Evolutionary conservation across 2,888 invertebrate genomes (phyloP).

Genomic region (Tiliacea citrago): DNA sequence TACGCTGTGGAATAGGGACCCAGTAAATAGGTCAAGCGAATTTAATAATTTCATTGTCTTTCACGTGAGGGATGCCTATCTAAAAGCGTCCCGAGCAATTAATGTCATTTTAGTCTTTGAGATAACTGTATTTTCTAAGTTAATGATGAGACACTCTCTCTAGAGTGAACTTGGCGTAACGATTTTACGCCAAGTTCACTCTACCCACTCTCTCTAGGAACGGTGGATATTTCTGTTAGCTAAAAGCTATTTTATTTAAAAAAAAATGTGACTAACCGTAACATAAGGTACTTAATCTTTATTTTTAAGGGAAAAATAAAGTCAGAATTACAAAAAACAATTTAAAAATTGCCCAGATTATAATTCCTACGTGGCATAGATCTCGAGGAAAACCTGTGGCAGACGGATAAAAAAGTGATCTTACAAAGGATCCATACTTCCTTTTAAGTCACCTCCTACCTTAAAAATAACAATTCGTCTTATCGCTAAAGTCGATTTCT

Average conservation of each 20-base stretch:
- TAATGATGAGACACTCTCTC: conserved; percentile 39
- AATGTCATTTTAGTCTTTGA: conserved; percentile 65
- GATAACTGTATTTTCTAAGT: conserved; percentile 49
- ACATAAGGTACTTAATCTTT: background rate
- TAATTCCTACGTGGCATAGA: background rate
- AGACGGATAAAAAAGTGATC: background rate
- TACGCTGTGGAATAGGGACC: conserved; percentile 48
- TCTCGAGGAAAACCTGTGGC: background rate
- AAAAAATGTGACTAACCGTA: background rate
- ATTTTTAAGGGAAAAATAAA: background rate
- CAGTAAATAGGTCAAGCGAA: conserved; percentile 75
- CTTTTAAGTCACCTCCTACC: too few species aligned
- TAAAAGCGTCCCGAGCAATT: conserved; percentile 67
- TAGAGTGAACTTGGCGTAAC: conserved; percentile 6
- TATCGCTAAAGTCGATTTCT: background rate
- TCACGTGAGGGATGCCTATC: conserved; percentile 65
- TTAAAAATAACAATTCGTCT: background rate
- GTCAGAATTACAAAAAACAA: background rate
- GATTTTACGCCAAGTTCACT: too few species aligned
- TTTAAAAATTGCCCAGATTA: too few species aligned
- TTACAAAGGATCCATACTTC: background rate
- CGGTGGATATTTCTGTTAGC: background rate
- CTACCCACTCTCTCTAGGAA: background rate
- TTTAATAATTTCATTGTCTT: conserved; percentile 73
- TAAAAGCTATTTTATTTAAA: background rate